phyloP scores from a whole-genome alignment of 2,797 vertebrate genomes.

The Smutsia gigantea region DNA sequence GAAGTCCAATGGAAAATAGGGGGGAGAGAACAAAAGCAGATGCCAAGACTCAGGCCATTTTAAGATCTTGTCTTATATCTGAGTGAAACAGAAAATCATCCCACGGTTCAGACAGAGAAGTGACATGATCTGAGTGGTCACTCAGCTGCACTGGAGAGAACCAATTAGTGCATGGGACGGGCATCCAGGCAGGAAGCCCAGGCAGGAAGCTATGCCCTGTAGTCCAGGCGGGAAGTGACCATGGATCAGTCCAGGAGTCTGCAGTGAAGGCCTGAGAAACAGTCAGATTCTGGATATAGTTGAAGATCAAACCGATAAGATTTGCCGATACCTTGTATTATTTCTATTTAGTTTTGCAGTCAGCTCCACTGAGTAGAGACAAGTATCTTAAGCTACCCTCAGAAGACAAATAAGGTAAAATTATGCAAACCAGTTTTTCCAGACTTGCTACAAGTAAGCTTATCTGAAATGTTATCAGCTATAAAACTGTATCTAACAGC shows the following conservation, averaged over 20 bases:
- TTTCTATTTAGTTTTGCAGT: conserved; percentile 30
- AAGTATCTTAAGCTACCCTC: background rate
- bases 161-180: background rate
- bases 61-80: background rate
- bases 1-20: background rate
- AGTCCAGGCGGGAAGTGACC: background rate
- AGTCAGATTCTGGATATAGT: background rate
- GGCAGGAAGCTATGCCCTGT: background rate
- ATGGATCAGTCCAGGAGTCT: background rate
- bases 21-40: background rate
- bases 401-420: conserved; percentile 14
- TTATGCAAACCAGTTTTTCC: background rate
- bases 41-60: background rate
- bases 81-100: background rate
- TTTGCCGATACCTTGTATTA: background rate
- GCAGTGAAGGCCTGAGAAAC: background rate
- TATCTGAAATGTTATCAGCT: conserved; percentile 14
- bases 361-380: background rate
- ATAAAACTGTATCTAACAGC: background rate
- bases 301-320: background rate
- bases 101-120: background rate
- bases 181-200: background rate
- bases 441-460: background rate
- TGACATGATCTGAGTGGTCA: background rate
- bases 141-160: background rate